Conservation (phyloP, 2,888 invertebrate genomes). For the Theretra japonica region DNA sequence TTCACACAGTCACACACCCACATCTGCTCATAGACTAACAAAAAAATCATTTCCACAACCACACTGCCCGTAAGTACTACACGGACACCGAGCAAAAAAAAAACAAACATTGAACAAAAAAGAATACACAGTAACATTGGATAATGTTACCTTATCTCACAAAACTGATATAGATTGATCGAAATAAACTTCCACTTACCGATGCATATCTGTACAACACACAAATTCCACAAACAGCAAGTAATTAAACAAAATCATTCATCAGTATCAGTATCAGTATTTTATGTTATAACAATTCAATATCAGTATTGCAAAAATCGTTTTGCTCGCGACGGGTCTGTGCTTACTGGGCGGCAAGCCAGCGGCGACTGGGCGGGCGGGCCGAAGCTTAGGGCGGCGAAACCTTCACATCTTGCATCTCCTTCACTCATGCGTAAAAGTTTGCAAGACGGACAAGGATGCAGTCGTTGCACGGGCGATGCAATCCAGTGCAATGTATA, state of each 20-base stretch:
- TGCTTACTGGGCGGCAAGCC: constrained; percentile 66
- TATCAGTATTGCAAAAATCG: neutral
- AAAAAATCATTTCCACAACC: neutral
- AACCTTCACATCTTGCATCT: constrained; percentile 67
- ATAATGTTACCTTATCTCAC: constrained; percentile 5
- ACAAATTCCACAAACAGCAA: neutral
- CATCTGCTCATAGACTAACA: no score
- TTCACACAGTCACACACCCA: no score
- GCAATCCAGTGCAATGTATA: constrained; percentile 58
- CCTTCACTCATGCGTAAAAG: constrained; percentile 54
- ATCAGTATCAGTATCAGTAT: neutral
- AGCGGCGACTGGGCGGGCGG: constrained; percentile 81
- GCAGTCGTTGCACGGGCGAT: constrained; percentile 63
- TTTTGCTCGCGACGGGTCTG: constrained; percentile 32
- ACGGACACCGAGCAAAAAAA: neutral
- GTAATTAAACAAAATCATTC: neutral
- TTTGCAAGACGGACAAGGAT: constrained; percentile 55
- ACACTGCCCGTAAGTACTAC: neutral
- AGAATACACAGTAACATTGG: constrained; percentile 1
- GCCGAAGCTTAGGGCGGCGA: constrained; percentile 63
- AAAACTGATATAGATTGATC: neutral
- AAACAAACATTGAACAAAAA: constrained; percentile 5
- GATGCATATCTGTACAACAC: neutral
- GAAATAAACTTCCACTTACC: constrained; percentile 7
- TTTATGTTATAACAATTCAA: constrained; percentile 11